Percentiles rank a stretch among this genome's conserved stretches.
phyloP scores from a whole-genome alignment of 2,113 vertebrate species.

The Numida meleagris region DNA sequence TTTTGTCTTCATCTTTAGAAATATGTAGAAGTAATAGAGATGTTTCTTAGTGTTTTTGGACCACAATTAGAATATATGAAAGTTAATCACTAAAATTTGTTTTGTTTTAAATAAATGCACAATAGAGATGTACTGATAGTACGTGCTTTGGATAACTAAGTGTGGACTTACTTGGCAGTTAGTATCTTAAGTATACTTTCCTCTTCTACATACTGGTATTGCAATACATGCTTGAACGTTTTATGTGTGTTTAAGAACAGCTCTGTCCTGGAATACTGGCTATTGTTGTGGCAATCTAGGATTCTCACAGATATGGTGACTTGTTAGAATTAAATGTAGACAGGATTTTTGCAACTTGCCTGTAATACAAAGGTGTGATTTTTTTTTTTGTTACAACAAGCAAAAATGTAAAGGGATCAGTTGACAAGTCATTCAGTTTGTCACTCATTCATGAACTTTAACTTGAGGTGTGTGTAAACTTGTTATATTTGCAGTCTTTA shows the following conservation, averaged over 20 bases:
- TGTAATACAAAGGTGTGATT: background rate
- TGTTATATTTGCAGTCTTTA: background rate
- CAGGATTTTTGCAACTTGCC: background rate
- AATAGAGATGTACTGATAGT: background rate
- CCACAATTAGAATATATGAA: background rate
- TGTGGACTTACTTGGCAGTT: background rate
- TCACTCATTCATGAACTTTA: background rate
- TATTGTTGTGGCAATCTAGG: background rate
- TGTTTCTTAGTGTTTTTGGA: rapidly evolving
- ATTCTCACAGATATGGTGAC: background rate
- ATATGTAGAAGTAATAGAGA: background rate
- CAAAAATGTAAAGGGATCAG: background rate
- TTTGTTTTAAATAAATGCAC: background rate
- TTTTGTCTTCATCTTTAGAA: background rate
- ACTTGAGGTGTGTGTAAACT: background rate
- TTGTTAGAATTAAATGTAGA: background rate
- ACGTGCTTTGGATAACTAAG: background rate
- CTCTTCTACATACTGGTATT: background rate
- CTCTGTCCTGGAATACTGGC: background rate
- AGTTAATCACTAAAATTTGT: background rate
- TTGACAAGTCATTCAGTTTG: background rate
- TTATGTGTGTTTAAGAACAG: background rate
- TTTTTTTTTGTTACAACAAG: background rate
- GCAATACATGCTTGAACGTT: background rate
- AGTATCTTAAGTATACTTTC: background rate